Evolutionary conservation across 1,140 invertebrate species (phyloP), one percentile per base, ranked within the genome.

Genomic region (Medauroidea extradentata): DNA sequence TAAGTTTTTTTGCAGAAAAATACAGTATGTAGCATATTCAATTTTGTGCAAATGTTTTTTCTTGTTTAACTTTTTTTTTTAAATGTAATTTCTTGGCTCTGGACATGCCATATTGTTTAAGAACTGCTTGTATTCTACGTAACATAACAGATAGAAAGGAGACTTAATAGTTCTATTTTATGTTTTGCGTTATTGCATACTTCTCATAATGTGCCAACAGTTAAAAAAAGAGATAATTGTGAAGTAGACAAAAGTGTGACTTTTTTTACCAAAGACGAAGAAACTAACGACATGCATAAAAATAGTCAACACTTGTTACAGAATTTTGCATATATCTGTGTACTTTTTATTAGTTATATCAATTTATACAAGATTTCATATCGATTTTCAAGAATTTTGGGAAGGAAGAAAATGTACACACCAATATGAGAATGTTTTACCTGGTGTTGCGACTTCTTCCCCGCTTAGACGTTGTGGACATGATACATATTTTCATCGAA

Each of bases 281-380:
- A 7, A 21, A 46, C 18, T 46, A 21, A 46, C 44, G 24, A 21
- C 44, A 21, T 21, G 44, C 24, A 46, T 46, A 4, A 46, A 7
- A 46, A 46, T 46, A 19, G 13, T 21, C 24, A 46, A 5, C 44
- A 46, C 44, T 46, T 46, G 18, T 46, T 46, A 46, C n/a, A 13
- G 24, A 21, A 46, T 21, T 25, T 25, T 25, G 24, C 18, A 21
- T 21, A 46, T 46, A 46, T 21, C 24, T 19, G 18, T 25, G 44
- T 25, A 46, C 29, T 34, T 34, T 34, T 34, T 34, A 34, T 34
- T 34, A 34, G 29, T 34, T 34, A 5, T 44, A 46, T 57, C 13
- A 24, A 50, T 57, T 57, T 57, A 49, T 57, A 50, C 42, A 38
- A 38, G 56, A 44, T 57, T 57, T 57, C 56, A 57, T 57, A 57